These are phyloP conservation scores for Beaufortia kweichowensis DNA, from an alignment of 2,113 vertebrate genomes.

Conservation along the genomic window DNA sequence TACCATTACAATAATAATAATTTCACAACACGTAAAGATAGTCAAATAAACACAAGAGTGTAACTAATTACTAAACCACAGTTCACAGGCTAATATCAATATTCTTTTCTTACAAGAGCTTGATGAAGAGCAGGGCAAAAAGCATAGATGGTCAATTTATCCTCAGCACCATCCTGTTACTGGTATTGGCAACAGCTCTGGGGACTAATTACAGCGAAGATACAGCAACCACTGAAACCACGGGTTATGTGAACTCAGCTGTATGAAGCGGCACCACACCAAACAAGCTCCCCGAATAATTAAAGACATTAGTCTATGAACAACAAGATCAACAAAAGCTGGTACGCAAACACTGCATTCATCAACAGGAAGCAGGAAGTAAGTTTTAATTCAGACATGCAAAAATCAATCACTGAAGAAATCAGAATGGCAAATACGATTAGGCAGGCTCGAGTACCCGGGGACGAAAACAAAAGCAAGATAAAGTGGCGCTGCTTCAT, in stretches of 20 bases:
- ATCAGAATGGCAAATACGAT: constrained; percentile 70
- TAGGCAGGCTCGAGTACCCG: constrained; percentile 63
- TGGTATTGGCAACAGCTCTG: constrained; percentile 24
- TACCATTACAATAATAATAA: no score
- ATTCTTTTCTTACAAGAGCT: not conserved
- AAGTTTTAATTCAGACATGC: constrained; percentile 55
- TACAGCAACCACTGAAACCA: constrained; percentile 5
- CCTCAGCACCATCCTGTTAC: not conserved
- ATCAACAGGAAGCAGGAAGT: constrained; percentile 53
- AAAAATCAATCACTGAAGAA: constrained; percentile 67
- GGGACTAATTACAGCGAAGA: constrained; percentile 42
- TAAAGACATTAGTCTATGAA: constrained; percentile 62
- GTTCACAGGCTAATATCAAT: not conserved
- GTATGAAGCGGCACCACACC: constrained; percentile 21
- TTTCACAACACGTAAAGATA: no score
- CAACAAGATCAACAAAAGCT: constrained; percentile 51
- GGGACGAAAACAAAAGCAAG: constrained; percentile 42
- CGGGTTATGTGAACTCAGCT: not conserved
- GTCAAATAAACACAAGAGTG: not conserved
- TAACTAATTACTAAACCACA: not conserved
- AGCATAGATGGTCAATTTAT: constrained; percentile 28
- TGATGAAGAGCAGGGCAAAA: not conserved
- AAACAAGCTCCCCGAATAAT: constrained; percentile 48
- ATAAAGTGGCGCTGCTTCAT: constrained; percentile 13
- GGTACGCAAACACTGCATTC: constrained; percentile 45